phyloP scores from a whole-genome alignment of 2,888 invertebrate genomes.

The Hermaeophaga mercurialis region DNA sequence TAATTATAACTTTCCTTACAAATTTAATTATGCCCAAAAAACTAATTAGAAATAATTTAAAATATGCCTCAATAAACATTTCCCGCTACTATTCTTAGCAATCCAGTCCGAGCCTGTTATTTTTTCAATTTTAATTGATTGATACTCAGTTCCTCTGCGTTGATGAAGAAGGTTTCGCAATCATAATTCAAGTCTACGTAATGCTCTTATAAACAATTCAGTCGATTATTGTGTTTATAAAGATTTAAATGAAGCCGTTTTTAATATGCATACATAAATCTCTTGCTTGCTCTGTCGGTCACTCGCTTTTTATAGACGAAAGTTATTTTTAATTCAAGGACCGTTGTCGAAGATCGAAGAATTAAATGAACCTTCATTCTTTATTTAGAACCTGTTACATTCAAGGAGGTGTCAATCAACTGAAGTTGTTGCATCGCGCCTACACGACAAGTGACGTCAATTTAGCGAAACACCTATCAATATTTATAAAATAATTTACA shows the following conservation, averaged over 20 bases:
- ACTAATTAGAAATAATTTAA: too few relatives aligned
- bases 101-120: too few relatives aligned
- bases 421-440: neutral
- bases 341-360: slow-evolving; percentile 5
- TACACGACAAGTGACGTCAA: neutral
- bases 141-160: neutral
- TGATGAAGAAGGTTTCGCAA: slow-evolving; percentile 8
- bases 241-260: slow-evolving; percentile 6
- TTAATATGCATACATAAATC: neutral
- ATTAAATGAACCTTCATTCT: slow-evolving; percentile 14
- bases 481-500: too few relatives aligned
- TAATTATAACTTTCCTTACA: too few relatives aligned
- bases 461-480: neutral
- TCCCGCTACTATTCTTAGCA: too few relatives aligned
- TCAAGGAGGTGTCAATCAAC: slow-evolving; percentile 20
- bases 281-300: neutral
- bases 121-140: slow-evolving; percentile 4
- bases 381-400: slow-evolving; percentile 20
- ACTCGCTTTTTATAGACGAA: neutral
- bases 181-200: neutral
- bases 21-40: too few relatives aligned
- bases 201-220: slow-evolving; percentile 1
- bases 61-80: too few relatives aligned
- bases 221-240: slow-evolving; percentile 5
- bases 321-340: slow-evolving; percentile 21